Evolutionary conservation across 2,797 vertebrate genomes (phyloP), one percentile per base, ranked within the genome.

Genomic region (Uromys caudimaculatus): DNA sequence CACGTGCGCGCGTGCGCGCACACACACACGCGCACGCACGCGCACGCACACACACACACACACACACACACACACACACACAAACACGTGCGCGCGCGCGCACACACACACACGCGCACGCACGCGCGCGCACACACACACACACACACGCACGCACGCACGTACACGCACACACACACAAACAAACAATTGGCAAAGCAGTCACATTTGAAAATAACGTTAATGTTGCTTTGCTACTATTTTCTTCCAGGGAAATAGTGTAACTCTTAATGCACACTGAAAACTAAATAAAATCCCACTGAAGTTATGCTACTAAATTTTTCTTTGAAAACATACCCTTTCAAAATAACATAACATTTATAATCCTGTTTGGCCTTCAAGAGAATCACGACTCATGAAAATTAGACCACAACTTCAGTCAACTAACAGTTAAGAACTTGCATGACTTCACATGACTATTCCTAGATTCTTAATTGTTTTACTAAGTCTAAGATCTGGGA

Each of bases 281-380:
- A 56, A 35, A 73, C 77, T 87, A 90, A 77, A 89, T 44, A 95
- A 94, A 94, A 76, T 93, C 79, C 81, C 64, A 96, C 47, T 82
- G 54, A 60, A 60, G 56, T 41, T 8, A 60, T 56, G 41, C 64
- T 67, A 67, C 32, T 67, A 67, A 35, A 88, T 81, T 75, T 93
- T 94, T 90, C 78, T 85, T 92, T 95, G 50, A 95, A 84, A 89
- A 89, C 38, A 79, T 52, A 9, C 35, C 29, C 38, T 94, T 93
- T 90, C 79, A 73, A 95, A 90, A 32, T 58, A 69, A 44, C 38
- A 24, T 58, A 83, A 44, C 23, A 90, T 50, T 88, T 85, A 93
- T 16, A 94, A 81, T 16, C 16, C 23, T 58, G 90, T 47, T 50
- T 89, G 24, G 41, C 41, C 64, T 95, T 94, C 52, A 60, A 84